Base-by-base conservation (phyloP, 2,113 vertebrate species). In the Rhinichthys klamathensis region DNA sequence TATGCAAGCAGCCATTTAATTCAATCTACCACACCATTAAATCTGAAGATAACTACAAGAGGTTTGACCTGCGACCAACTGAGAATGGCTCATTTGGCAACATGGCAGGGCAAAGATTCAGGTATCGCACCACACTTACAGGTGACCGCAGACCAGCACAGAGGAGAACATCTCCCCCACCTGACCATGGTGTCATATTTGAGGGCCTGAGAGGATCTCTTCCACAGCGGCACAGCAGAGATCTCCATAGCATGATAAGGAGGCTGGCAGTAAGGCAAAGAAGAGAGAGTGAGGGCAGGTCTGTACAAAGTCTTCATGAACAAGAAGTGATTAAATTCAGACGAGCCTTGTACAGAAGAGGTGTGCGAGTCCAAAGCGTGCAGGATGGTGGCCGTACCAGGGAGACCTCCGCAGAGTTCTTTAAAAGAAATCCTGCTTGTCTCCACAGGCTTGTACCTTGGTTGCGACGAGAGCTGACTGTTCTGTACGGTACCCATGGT, bases 1-100 rank as follows among this genome's bases (percentile, higher is more conserved):
- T 99, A 0, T 99, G 98, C 93, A 99, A 99, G 86, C 98, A 99
- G 35, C 96, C 97, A 0, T 99, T 99, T 88, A 93, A 94, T 88
- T 97, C 97, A 27, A 98, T 99, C 84, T 97, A 98, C 90, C 97
- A 99, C 92, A 98, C 94, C 23, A 95, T 98, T 85, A 96, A 95
- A 79, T 97, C 98, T 4, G 96, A 98, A 88, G 93, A 97, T 84
- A 97, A 99, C 89, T 99, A 97, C 63, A 95, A 98, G 84, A 96
- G 97, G 21, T 97, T 96, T 70, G 69, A 97, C 30, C 90, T 99
- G 44, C 94, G 91, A 54, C 95, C 96, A 16, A 83, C 93, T 2
- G 94, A 94, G 0, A 94, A 93, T 82, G 86, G 89, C 61, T 96
- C 96, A 23, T 97, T 97, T 91, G 94, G 94, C 10, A 95, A 92